phyloP scores from a whole-genome alignment of 2,113 vertebrate genomes.

The Clarias gariepinus region DNA sequence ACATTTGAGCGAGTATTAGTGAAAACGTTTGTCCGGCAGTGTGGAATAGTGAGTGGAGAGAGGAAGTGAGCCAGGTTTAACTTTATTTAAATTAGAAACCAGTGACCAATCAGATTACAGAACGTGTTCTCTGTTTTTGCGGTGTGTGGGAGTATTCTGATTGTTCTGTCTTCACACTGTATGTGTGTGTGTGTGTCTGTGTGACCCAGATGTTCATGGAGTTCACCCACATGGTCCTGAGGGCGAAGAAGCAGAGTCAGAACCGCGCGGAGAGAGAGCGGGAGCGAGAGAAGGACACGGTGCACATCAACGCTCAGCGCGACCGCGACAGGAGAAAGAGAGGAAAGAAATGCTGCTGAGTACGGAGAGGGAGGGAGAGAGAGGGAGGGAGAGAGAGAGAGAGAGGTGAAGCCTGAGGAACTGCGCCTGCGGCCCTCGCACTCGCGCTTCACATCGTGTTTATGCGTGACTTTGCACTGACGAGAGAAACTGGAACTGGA shows the following conservation, averaged over 20 bases:
- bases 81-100: neutral
- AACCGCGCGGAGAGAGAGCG: conserved; percentile 68
- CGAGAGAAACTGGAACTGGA: conserved; percentile 2
- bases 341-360: conserved; percentile 81
- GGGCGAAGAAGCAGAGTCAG: conserved; percentile 78
- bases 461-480: conserved; percentile 57
- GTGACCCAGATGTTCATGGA: conserved; percentile 81
- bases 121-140: neutral
- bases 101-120: neutral
- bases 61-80: neutral
- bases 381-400: neutral
- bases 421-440: neutral
- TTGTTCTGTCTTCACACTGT: neutral
- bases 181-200: neutral
- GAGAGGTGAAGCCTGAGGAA: neutral
- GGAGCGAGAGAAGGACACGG: conserved; percentile 76
- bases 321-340: conserved; percentile 76
- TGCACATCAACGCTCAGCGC: conserved; percentile 76
- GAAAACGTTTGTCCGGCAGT: too few species aligned
- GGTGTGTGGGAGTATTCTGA: neutral
- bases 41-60: neutral
- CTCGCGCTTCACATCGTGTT: neutral
- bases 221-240: conserved; percentile 79
- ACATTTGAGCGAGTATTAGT: too few species aligned
- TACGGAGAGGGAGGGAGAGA: neutral